phyloP scores from a whole-genome alignment of 2,888 invertebrate species.

The Caenorhabditis afra region DNA sequence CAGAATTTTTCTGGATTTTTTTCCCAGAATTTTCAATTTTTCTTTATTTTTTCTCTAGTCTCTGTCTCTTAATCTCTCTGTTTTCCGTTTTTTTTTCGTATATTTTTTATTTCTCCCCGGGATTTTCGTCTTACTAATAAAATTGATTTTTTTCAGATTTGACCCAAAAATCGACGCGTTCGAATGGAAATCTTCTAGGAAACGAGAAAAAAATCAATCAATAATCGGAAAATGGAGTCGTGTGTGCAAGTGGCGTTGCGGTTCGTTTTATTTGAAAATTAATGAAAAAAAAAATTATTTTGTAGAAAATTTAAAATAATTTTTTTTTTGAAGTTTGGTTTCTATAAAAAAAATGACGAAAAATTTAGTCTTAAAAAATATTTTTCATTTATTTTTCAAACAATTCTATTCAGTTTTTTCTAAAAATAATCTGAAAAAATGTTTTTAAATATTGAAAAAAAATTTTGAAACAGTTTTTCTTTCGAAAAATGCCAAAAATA shows the following conservation, averaged over 20 bases:
- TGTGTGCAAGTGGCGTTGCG: slow-evolving; percentile 61
- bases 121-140: neutral
- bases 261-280: no score
- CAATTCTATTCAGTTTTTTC: neutral
- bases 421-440: slow-evolving; percentile 3
- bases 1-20: neutral
- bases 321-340: no score
- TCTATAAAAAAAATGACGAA: neutral
- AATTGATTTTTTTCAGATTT: neutral
- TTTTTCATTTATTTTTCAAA: no score
- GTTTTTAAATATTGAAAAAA: slow-evolving; percentile 1
- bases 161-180: neutral
- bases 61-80: no score
- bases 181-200: slow-evolving; percentile 21
- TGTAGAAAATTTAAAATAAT: neutral
- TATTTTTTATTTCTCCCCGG: slow-evolving; percentile 2
- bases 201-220: slow-evolving; percentile 17
- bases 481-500: neutral
- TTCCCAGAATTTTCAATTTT: neutral
- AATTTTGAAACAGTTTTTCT: no score
- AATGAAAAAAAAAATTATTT: neutral
- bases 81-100: slow-evolving; percentile 10
- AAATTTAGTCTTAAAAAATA: no score
- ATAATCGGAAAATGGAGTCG: slow-evolving; percentile 39
- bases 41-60: slow-evolving; percentile 29